Evolutionary conservation across 2,113 vertebrate species (phyloP).

Genomic region (Phylloscopus whistleri): DNA sequence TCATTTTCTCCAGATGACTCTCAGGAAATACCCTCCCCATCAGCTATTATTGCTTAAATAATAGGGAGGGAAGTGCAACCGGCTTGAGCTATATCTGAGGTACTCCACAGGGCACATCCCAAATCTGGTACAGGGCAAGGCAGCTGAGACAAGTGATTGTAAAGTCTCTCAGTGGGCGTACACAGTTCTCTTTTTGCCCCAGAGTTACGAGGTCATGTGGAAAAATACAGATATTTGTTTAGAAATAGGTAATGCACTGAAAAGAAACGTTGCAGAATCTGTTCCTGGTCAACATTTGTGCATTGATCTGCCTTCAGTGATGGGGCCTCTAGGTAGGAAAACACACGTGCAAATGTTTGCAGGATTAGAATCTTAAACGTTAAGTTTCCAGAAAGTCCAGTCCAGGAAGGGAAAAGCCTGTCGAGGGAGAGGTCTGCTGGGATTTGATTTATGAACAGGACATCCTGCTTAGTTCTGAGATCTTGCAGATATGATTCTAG

Average conservation of each 20-base stretch:
- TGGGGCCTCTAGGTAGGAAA: conserved; percentile 4
- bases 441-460: conserved; percentile 64
- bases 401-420: conserved; percentile 61
- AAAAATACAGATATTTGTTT: conserved; percentile 11
- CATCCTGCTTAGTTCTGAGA: conserved; percentile 57
- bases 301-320: neutral
- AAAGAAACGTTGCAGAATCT: neutral
- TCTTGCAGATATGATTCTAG: conserved; percentile 28
- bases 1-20: conserved; percentile 49
- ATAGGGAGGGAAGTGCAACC: conserved; percentile 26
- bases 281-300: neutral
- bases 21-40: conserved; percentile 63
- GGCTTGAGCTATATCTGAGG: conserved; percentile 3
- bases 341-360: neutral
- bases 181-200: neutral
- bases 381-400: conserved; percentile 57
- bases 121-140: conserved; percentile 13
- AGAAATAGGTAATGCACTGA: neutral
- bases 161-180: neutral
- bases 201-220: conserved; percentile 17
- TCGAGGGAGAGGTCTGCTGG: conserved; percentile 45
- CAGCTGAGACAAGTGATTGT: neutral
- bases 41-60: conserved; percentile 58
- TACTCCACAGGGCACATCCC: conserved; percentile 29
- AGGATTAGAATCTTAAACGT: conserved; percentile 21